Conservation (phyloP, 2,113 vertebrate species). For the Hiodon alosoides region DNA sequence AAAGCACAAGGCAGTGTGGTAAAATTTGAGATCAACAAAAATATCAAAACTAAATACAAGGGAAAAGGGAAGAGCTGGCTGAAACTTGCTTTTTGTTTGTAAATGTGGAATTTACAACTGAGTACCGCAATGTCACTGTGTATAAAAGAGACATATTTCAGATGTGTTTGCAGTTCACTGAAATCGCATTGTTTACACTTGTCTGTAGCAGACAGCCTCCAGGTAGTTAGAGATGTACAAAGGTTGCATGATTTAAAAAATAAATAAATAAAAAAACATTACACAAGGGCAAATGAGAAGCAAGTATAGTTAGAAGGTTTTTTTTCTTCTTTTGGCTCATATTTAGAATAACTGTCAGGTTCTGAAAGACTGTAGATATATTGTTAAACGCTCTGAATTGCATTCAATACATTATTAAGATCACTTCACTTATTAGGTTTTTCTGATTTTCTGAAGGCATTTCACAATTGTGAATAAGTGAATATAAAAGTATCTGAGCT, state of each 20-base stretch:
- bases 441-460: conserved; percentile 54
- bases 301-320: conserved; percentile 39
- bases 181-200: conserved; percentile 38
- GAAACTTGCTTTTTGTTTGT: conserved; percentile 22
- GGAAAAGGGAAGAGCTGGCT: not conserved
- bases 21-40: not conserved
- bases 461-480: conserved; percentile 58
- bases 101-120: conserved; percentile 25
- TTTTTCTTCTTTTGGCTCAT: conserved; percentile 48
- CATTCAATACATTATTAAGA: conserved; percentile 58
- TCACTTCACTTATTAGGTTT: conserved; percentile 58
- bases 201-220: conserved; percentile 41
- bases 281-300: conserved; percentile 21
- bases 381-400: conserved; percentile 41
- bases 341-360: conserved; percentile 55
- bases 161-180: conserved; percentile 47
- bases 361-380: conserved; percentile 56
- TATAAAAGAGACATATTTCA: conserved; percentile 46
- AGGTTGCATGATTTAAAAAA: conserved; percentile 38
- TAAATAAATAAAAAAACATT: conserved; percentile 29
- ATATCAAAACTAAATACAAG: not conserved
- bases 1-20: too few relatives aligned
- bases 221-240: conserved; percentile 48
- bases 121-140: conserved; percentile 35
- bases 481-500: conserved; percentile 51